A percentile compares a stretch with the other conserved stretches of the same genome.
These are phyloP conservation scores for Polyodon spathula DNA, from an alignment of 2,113 vertebrate species.

Conservation along the genomic window DNA sequence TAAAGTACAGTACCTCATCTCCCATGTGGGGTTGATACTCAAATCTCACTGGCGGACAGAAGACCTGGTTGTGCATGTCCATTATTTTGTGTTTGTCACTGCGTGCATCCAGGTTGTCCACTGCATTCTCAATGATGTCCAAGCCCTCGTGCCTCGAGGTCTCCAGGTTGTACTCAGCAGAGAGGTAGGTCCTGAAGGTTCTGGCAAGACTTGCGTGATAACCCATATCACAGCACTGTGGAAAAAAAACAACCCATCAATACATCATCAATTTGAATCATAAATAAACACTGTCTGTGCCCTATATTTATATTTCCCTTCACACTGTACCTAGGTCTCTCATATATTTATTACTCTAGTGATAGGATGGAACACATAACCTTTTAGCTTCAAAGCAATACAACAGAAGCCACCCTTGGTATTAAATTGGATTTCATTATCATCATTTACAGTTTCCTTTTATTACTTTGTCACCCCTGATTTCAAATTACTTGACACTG, in stretches of 20 bases:
- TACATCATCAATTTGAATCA: background rate
- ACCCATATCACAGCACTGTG: slow-evolving; percentile 89
- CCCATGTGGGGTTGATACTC: slow-evolving; percentile 98
- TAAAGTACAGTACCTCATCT: slow-evolving; percentile 81
- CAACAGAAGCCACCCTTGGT: too few relatives aligned
- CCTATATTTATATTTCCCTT: too few relatives aligned
- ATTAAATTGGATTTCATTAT: too few relatives aligned
- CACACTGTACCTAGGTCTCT: too few relatives aligned
- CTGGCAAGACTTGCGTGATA: slow-evolving; percentile 91
- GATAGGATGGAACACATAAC: too few relatives aligned
- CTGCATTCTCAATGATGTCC: slow-evolving; percentile 85
- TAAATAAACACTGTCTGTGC: too few relatives aligned
- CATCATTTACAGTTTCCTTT: too few relatives aligned
- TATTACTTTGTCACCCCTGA: too few relatives aligned
- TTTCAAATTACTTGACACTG: too few relatives aligned
- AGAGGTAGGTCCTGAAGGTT: slow-evolving; percentile 90
- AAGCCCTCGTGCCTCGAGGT: slow-evolving; percentile 92
- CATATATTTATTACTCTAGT: too few relatives aligned
- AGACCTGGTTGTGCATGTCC: slow-evolving; percentile 98
- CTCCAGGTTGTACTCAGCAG: slow-evolving; percentile 94
- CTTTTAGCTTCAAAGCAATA: too few relatives aligned
- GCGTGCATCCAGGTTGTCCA: slow-evolving; percentile 90
- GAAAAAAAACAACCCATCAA: slow-evolving; percentile 9
- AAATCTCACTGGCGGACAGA: slow-evolving; percentile 92
- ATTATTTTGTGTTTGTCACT: slow-evolving; percentile 97